Evolutionary conservation across 2,888 invertebrate species (phyloP).

Genomic region (Desoria tigrina): DNA sequence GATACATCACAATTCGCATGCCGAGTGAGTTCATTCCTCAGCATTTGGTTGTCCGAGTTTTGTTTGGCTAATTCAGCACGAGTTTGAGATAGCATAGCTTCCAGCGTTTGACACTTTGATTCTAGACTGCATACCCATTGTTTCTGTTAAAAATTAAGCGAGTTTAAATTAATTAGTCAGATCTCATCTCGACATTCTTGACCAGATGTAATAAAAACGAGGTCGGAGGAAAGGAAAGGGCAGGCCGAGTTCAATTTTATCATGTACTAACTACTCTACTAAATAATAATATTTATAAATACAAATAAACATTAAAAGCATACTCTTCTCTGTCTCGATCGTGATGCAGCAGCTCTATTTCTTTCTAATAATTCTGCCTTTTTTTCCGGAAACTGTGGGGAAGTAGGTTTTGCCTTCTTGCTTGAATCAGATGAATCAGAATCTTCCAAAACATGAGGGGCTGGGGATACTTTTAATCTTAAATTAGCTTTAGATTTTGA

Average conservation of each 20-base stretch:
- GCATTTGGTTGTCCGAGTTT: constrained; percentile 36
- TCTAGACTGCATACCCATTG: constrained; percentile 50
- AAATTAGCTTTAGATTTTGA: constrained; percentile 7
- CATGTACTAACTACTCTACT: too few species aligned
- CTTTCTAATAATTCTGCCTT: constrained; percentile 45
- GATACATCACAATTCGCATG: constrained; percentile 38
- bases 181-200: too few species aligned
- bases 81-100: constrained; percentile 35
- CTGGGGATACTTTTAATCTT: constrained; percentile 2
- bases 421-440: background rate
- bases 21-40: constrained; percentile 37
- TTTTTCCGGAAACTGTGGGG: background rate
- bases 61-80: constrained; percentile 40
- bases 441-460: background rate
- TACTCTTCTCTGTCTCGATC: constrained; percentile 61
- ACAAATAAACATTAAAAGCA: background rate
- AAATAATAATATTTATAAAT: background rate
- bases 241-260: too few species aligned
- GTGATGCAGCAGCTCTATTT: constrained; percentile 59
- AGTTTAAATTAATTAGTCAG: background rate
- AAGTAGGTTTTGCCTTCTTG: background rate
- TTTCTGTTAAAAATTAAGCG: constrained; percentile 35
- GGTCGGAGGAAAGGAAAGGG: too few species aligned
- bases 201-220: too few species aligned
- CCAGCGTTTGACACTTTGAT: constrained; percentile 36